phyloP scores from a whole-genome alignment of 2,113 vertebrate genomes.

The Nannospalax galili region DNA sequence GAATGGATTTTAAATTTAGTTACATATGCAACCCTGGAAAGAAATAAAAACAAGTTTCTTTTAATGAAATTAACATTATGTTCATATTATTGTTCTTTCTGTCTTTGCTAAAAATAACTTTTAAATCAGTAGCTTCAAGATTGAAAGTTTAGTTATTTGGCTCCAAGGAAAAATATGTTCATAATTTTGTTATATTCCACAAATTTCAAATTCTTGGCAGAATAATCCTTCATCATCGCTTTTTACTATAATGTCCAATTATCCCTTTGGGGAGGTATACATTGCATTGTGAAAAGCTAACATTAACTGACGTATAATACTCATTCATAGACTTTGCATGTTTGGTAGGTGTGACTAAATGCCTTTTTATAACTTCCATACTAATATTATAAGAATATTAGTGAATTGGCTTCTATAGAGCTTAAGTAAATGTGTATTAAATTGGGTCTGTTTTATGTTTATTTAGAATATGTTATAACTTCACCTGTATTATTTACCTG shows the following conservation, averaged over 20 bases:
- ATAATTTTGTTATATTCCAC: constrained; percentile 35
- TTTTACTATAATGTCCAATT: background rate
- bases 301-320: constrained; percentile 25
- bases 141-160: constrained; percentile 44
- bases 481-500: constrained; percentile 70
- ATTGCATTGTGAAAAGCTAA: constrained; percentile 69
- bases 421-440: constrained; percentile 68
- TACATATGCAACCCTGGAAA: background rate
- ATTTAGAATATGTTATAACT: constrained; percentile 67
- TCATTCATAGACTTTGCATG: constrained; percentile 30
- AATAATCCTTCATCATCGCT: constrained; percentile 2
- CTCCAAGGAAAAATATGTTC: background rate
- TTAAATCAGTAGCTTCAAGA: constrained; percentile 3
- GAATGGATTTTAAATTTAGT: background rate
- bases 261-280: constrained; percentile 51
- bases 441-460: constrained; percentile 55
- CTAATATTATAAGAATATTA: constrained; percentile 70
- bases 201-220: constrained; percentile 42
- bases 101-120: constrained; percentile 50
- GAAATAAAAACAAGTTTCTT: constrained; percentile 13
- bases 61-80: background rate
- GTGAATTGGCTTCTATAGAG: constrained; percentile 60
- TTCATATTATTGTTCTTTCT: background rate
- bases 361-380: constrained; percentile 57
- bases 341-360: constrained; percentile 68